phyloP scores from a whole-genome alignment of 1,140 invertebrate species.

The Rhagoletis zephyria region DNA sequence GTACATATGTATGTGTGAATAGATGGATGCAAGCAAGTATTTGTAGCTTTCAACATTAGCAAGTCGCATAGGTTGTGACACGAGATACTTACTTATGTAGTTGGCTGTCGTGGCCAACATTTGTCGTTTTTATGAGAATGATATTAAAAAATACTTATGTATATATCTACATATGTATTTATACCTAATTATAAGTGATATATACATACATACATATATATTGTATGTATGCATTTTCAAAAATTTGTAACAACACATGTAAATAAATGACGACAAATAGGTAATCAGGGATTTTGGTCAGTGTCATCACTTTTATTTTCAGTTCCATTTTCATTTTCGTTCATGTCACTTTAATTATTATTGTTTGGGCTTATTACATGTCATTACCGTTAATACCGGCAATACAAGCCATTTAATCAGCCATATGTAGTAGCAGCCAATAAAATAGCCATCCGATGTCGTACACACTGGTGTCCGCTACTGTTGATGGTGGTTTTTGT shows the following conservation, averaged over 20 bases:
- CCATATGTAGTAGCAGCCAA: conserved; percentile 36
- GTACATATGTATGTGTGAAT: not conserved
- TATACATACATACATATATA: not conserved
- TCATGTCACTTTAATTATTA: conserved; percentile 50
- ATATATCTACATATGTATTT: not conserved
- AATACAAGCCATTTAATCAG: conserved; percentile 49
- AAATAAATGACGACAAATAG: not conserved
- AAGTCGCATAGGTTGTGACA: not conserved
- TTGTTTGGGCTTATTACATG: conserved; percentile 47
- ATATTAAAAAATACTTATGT: not conserved
- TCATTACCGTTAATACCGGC: conserved; percentile 48
- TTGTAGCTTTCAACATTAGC: too few relatives aligned
- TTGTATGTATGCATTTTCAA: not conserved
- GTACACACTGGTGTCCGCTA: not conserved
- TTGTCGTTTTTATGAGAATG: conserved; percentile 3
- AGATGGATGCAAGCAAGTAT: too few relatives aligned
- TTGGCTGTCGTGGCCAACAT: not conserved
- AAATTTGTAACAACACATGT: not conserved
- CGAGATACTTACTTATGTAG: not conserved
- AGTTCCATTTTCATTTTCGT: conserved; percentile 39
- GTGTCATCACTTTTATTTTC: conserved; percentile 49
- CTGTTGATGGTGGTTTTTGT: not conserved
- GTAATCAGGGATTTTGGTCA: conserved; percentile 33
- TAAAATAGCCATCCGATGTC: conserved; percentile 32
- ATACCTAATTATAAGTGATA: too few relatives aligned